phyloP scores from a whole-genome alignment of 2,797 vertebrate genomes.

The Aphelocoma californica region DNA sequence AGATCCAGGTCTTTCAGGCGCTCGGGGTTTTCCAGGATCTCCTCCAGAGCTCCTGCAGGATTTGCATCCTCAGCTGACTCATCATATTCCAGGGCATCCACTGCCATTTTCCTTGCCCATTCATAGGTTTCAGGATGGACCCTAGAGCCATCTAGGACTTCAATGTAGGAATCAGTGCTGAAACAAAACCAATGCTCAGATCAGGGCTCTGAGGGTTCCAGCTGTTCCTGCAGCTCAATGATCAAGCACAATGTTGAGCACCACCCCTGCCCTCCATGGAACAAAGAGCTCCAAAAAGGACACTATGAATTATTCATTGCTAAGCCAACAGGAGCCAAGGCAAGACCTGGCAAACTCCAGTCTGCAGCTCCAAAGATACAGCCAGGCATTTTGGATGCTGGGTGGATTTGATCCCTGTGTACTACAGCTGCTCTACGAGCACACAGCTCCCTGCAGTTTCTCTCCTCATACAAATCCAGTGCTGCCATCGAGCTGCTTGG shows the following conservation, averaged over 20 bases:
- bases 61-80: slow-evolving; percentile 98
- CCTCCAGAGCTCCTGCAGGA: slow-evolving; percentile 95
- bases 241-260: neutral
- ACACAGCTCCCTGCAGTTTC: neutral
- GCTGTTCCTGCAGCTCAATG: neutral
- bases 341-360: neutral
- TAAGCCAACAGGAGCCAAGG: neutral
- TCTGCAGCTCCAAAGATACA: neutral
- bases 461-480: neutral
- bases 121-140: slow-evolving; percentile 99
- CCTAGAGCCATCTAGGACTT: slow-evolving; percentile 96
- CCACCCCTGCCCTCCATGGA: accelerated
- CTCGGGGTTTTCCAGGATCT: slow-evolving; percentile 97
- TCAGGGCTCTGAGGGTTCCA: slow-evolving; percentile 34
- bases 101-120: slow-evolving; percentile 99
- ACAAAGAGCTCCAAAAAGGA: neutral
- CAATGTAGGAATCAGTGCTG: slow-evolving; percentile 98
- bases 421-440: neutral
- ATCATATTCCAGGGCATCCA: slow-evolving; percentile 97
- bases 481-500: neutral
- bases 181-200: neutral
- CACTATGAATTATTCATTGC: neutral
- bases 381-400: neutral
- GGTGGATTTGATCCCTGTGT: neutral
- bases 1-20: slow-evolving; percentile 96